A percentile compares a stretch with the other conserved stretches of the same genome.
These are phyloP conservation scores for Acrocyrtus sp. DNA, from an alignment of 2,888 invertebrate genomes.

Conservation along the genomic window DNA sequence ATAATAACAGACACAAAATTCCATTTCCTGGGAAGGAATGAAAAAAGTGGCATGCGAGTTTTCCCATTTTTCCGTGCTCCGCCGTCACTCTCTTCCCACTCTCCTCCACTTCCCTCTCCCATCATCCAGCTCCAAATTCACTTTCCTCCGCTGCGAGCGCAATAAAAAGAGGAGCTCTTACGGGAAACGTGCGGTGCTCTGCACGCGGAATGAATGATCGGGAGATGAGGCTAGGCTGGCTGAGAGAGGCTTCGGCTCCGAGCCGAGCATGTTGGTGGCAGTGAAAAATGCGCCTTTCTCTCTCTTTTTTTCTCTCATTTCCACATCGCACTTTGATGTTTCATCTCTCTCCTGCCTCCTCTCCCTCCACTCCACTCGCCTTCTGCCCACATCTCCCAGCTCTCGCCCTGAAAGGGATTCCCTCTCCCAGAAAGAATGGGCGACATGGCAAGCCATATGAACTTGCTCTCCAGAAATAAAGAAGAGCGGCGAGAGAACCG, in stretches of 20 bases:
- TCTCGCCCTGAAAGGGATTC: no score
- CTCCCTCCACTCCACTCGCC: background rate
- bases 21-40: slow-evolving; percentile 23
- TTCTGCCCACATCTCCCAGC: background rate
- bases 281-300: no score
- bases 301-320: slow-evolving; percentile 10
- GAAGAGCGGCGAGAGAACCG: no score
- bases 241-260: background rate
- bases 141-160: background rate
- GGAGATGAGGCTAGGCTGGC: background rate
- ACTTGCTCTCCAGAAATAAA: no score
- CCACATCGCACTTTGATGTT: slow-evolving; percentile 20
- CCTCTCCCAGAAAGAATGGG: no score
- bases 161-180: background rate
- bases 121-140: background rate
- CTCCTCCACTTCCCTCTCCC: background rate
- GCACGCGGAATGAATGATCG: background rate
- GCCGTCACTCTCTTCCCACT: background rate
- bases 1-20: slow-evolving; percentile 21
- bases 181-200: slow-evolving; percentile 1
- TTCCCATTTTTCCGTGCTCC: background rate
- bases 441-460: no score
- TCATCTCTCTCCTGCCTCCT: background rate
- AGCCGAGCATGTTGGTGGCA: slow-evolving; percentile 32
- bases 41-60: slow-evolving; percentile 1